Percentiles rank a stretch among this genome's conserved stretches.
These are phyloP conservation scores for Agapornis canus DNA, from an alignment of 2,797 vertebrate genomes.

Conservation along the genomic window DNA sequence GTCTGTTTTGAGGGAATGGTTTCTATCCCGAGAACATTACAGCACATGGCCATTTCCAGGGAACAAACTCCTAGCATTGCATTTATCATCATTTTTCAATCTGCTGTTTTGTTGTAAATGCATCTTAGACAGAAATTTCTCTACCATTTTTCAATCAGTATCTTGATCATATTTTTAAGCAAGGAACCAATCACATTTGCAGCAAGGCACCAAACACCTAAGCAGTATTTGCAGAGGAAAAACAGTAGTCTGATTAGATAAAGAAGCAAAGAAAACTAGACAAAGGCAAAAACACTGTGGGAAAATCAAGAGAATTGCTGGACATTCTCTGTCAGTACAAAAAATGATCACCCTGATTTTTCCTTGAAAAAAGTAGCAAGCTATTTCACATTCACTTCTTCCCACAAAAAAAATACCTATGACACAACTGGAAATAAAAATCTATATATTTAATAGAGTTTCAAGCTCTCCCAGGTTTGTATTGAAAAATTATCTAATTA, in stretches of 20 bases:
- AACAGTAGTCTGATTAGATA: not conserved
- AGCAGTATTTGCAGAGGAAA: not conserved
- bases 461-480: not conserved
- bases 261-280: not conserved
- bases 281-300: not conserved
- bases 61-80: not conserved
- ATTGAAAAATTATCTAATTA: not conserved
- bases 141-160: not conserved
- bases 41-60: not conserved
- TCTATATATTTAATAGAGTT: not conserved
- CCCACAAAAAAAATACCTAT: not conserved
- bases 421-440: not conserved
- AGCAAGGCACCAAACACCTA: not conserved
- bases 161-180: not conserved
- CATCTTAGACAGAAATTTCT: not conserved
- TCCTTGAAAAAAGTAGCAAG: not conserved
- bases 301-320: not conserved
- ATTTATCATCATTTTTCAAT: not conserved
- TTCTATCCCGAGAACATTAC: not conserved
- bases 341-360: not conserved
- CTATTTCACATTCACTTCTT: not conserved
- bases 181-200: not conserved
- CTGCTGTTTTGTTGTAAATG: not conserved
- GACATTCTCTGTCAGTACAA: not conserved
- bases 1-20: not conserved